Conservation (phyloP, 53 echinoderm and acorn worm species). For the Luidia sarsii region DNA sequence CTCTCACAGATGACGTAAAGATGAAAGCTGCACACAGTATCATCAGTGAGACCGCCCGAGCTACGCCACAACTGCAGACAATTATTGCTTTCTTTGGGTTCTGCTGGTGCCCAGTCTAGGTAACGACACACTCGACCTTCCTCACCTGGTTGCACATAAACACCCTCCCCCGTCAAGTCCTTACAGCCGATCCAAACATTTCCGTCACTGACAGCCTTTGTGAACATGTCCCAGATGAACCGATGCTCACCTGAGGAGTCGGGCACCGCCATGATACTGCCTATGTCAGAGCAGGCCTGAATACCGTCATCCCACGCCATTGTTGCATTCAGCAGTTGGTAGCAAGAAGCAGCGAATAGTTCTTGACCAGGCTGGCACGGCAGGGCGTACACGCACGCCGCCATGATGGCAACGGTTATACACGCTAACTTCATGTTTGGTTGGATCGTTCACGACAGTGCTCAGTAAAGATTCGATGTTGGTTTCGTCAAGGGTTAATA, state of each 20-base stretch:
- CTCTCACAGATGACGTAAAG: neutral
- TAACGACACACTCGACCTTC: neutral
- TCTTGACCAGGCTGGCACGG: neutral
- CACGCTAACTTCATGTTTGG: too few relatives aligned
- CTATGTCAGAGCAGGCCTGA: slow-evolving; percentile 1
- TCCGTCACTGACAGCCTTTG: too few relatives aligned
- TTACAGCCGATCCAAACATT: neutral
- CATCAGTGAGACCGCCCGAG: neutral
- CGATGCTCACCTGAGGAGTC: neutral
- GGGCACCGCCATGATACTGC: neutral
- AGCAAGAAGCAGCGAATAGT: neutral
- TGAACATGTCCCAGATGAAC: neutral
- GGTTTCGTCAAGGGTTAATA: too few relatives aligned
- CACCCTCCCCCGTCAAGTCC: neutral
- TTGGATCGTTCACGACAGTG: too few relatives aligned
- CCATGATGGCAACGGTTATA: too few relatives aligned
- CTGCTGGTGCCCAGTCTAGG: neutral
- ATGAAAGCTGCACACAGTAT: neutral
- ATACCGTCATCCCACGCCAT: neutral
- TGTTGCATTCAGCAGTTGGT: neutral
- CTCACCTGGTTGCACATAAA: neutral
- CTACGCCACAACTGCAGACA: neutral
- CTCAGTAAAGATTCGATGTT: too few relatives aligned
- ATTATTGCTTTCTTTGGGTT: neutral
- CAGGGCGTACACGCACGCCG: neutral